Conservation (phyloP, 2,113 vertebrate genomes). For the Sander lucioperca region DNA sequence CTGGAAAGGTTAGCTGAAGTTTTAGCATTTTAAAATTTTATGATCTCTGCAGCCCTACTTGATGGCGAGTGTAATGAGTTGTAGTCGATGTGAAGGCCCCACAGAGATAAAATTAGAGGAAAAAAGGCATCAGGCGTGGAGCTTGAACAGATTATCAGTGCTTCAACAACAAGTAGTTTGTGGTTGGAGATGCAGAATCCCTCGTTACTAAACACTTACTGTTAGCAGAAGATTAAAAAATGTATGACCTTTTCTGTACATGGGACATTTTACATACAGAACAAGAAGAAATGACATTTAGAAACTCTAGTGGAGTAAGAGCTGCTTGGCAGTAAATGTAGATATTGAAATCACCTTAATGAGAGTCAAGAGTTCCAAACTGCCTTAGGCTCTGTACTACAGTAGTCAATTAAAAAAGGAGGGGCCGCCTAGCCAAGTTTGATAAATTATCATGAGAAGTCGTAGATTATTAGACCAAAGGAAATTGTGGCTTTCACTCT, state of each 20-base stretch:
- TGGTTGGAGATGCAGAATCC: not conserved
- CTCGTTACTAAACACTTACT: conserved; percentile 10
- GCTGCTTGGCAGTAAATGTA: conserved; percentile 29
- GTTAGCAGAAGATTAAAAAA: conserved; percentile 29
- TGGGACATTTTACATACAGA: conserved; percentile 18
- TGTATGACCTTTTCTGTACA: conserved; percentile 44
- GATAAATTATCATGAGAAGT: not conserved
- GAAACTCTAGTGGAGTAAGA: conserved; percentile 22
- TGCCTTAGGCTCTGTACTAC: not conserved
- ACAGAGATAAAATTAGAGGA: conserved; percentile 9
- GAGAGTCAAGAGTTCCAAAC: conserved; percentile 22
- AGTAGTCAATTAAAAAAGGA: not conserved
- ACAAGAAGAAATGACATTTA: conserved; percentile 51
- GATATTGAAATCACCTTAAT: conserved; percentile 18
- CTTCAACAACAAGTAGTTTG: conserved; percentile 14
- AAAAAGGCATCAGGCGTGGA: not conserved
- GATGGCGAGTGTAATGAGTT: conserved; percentile 1
- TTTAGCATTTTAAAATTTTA: conserved; percentile 30
- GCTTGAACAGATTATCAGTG: not conserved
- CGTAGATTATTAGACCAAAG: not conserved
- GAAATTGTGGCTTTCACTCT: not conserved
- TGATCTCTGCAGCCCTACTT: conserved; percentile 20
- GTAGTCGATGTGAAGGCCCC: conserved; percentile 2
- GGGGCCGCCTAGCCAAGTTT: not conserved
- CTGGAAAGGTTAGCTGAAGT: conserved; percentile 27